phyloP scores from a whole-genome alignment of 1,140 invertebrate species.

The Drosophila parvula region DNA sequence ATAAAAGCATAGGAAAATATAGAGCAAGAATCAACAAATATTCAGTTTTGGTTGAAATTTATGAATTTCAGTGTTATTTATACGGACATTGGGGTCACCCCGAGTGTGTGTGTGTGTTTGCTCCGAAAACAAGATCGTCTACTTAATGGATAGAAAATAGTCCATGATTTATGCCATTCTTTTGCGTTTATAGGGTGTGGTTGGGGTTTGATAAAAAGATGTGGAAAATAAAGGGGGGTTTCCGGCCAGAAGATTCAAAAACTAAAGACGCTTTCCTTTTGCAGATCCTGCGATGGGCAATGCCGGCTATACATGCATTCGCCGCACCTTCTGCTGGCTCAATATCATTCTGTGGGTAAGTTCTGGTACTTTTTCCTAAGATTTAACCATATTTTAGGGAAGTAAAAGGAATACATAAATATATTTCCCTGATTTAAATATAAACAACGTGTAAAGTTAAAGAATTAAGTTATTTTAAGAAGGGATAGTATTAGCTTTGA shows the following conservation, averaged over 20 bases:
- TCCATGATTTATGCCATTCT: slow-evolving; percentile 61
- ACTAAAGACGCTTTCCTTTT: neutral
- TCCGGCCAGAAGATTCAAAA: neutral
- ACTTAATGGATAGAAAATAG: slow-evolving; percentile 62
- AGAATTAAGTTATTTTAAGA: neutral
- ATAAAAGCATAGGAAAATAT: neutral
- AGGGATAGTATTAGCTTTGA: neutral
- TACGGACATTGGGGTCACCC: slow-evolving; percentile 24
- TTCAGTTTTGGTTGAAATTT: slow-evolving; percentile 64
- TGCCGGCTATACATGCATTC: slow-evolving; percentile 91
- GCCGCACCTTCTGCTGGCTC: slow-evolving; percentile 90
- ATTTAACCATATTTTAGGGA: neutral
- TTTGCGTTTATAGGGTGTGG: slow-evolving; percentile 11
- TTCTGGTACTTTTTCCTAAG: neutral
- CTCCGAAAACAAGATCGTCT: slow-evolving; percentile 40
- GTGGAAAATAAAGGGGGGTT: neutral
- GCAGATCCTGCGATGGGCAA: slow-evolving; percentile 86
- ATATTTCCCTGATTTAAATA: neutral
- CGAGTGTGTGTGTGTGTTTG: slow-evolving; percentile 7
- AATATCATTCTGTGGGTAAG: slow-evolving; percentile 91
- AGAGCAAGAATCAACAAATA: slow-evolving; percentile 18
- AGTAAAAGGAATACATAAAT: neutral
- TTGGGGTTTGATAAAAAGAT: neutral
- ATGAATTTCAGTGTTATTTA: slow-evolving; percentile 65
- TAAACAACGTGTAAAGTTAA: neutral